Evolutionary conservation across 2,797 vertebrate species (phyloP).

Genomic region (Prionace glauca): DNA sequence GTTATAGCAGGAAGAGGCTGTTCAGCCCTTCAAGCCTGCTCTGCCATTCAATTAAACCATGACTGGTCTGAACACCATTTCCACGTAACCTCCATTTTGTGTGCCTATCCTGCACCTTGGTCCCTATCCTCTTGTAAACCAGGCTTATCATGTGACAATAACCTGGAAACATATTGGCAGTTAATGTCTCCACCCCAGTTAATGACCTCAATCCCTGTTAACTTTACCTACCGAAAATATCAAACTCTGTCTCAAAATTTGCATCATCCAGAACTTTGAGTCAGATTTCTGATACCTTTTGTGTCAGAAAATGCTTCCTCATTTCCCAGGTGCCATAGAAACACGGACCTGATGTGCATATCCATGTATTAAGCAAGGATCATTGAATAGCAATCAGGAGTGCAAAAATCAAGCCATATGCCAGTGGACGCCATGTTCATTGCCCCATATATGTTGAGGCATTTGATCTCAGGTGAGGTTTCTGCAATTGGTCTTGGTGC

Average conservation of each 20-base stretch:
- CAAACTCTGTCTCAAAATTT: not conserved
- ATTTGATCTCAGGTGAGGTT: too few species aligned
- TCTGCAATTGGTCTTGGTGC: not conserved
- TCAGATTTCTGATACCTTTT: not conserved
- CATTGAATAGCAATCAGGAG: not conserved
- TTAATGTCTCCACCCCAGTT: constrained; percentile 49
- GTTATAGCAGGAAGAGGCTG: not conserved
- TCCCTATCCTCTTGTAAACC: constrained; percentile 20
- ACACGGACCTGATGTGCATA: not conserved
- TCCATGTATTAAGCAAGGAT: not conserved
- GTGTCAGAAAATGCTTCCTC: not conserved
- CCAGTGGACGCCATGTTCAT: not conserved
- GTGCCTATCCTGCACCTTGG: too few species aligned
- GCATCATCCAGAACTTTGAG: not conserved
- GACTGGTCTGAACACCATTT: not conserved
- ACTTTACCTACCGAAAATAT: not conserved
- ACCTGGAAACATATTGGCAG: constrained; percentile 97
- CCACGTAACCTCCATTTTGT: too few species aligned
- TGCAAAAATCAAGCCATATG: not conserved
- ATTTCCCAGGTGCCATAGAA: not conserved
- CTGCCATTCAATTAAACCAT: not conserved
- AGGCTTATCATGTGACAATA: constrained; percentile 97
- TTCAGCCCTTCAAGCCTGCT: not conserved
- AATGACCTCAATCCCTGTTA: not conserved
- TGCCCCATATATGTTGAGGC: not conserved